Evolutionary conservation across 2,113 vertebrate genomes (phyloP).

Genomic region (Scortum barcoo): DNA sequence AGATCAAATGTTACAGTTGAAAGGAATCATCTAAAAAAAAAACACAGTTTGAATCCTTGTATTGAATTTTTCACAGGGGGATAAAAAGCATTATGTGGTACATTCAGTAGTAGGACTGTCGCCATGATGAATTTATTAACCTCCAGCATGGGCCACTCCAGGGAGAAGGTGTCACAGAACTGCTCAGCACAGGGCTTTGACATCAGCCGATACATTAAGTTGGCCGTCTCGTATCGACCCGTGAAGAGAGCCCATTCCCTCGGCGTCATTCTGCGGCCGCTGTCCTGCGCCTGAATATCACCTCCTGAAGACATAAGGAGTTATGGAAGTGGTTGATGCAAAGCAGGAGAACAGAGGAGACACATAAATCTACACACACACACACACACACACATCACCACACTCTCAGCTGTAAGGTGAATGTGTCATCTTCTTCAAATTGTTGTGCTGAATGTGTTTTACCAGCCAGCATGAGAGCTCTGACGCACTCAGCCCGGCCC

Average conservation of each 20-base stretch:
- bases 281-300: constrained; percentile 89
- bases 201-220: constrained; percentile 88
- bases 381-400: no score
- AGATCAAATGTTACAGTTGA: constrained; percentile 7
- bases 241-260: constrained; percentile 95
- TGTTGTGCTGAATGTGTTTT: not conserved
- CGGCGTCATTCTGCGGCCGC: constrained; percentile 87
- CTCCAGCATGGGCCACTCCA: constrained; percentile 89
- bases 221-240: constrained; percentile 88
- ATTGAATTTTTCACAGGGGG: not conserved
- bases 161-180: constrained; percentile 88
- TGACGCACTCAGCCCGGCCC: constrained; percentile 89
- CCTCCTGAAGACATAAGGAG: constrained; percentile 82
- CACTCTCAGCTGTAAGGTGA: not conserved
- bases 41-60: not conserved
- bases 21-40: not conserved
- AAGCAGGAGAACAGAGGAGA: not conserved
- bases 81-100: not conserved
- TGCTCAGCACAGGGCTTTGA: constrained; percentile 91
- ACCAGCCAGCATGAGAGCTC: constrained; percentile 92
- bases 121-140: constrained; percentile 33
- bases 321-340: not conserved
- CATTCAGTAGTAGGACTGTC: not conserved
- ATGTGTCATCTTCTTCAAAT: not conserved
- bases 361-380: not conserved